These are phyloP conservation scores for Cephus cinctus DNA, from an alignment of 1,140 invertebrate species.

Conservation along the genomic window DNA sequence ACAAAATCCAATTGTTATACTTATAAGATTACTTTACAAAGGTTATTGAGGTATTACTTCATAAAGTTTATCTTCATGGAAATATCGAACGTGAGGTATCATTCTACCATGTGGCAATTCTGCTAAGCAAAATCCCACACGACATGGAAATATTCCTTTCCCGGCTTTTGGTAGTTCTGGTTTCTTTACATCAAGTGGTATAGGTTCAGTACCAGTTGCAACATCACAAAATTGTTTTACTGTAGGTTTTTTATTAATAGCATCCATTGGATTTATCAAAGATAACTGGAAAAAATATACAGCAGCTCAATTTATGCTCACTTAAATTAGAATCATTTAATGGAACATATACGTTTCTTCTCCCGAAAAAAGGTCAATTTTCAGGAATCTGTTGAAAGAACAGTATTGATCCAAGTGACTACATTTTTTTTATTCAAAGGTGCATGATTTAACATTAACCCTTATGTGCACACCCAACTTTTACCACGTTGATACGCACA, in stretches of 20 bases:
- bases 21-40: conserved; percentile 2
- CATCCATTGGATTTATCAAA: conserved; percentile 21
- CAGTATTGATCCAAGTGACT: too few species aligned
- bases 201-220: conserved; percentile 19
- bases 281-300: conserved; percentile 19
- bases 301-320: too few species aligned
- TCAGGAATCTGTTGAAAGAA: too few species aligned
- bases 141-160: conserved; percentile 33
- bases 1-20: not conserved
- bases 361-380: too few species aligned
- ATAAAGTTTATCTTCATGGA: conserved; percentile 21
- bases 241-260: conserved; percentile 14
- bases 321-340: too few species aligned
- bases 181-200: not conserved
- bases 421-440: too few species aligned
- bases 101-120: conserved; percentile 24
- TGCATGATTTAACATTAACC: too few species aligned
- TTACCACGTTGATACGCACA: not conserved
- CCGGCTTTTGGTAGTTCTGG: conserved; percentile 13
- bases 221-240: conserved; percentile 12
- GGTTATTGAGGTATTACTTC: conserved; percentile 17
- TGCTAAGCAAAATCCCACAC: conserved; percentile 23
- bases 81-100: conserved; percentile 28
- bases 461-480: not conserved
- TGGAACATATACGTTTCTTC: too few species aligned